Conservation (phyloP, 2,797 vertebrate genomes). For the Choloepus didactylus region DNA sequence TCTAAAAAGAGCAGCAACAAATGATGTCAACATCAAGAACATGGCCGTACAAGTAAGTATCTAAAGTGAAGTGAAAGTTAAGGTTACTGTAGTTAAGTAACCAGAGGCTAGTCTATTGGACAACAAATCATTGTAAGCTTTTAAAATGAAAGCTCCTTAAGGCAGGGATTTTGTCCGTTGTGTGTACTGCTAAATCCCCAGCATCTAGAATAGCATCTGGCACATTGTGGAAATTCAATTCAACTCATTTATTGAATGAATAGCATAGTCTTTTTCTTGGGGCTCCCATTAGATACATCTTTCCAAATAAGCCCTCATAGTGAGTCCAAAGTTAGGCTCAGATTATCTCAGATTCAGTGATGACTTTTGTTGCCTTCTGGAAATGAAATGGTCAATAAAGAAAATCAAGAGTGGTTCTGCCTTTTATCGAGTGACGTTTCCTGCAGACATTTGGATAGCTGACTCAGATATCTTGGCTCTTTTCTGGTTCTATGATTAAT, state of each 20-base stretch:
- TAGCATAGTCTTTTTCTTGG: background rate
- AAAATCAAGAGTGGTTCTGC: background rate
- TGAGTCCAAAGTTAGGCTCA: background rate
- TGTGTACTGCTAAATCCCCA: background rate
- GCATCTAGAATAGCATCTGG: background rate
- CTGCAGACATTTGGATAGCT: background rate
- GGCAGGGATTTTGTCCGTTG: background rate
- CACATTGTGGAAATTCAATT: background rate
- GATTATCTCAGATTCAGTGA: background rate
- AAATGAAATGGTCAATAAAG: background rate
- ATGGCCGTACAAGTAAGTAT: background rate
- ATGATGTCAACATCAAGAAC: background rate
- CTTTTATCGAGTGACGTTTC: background rate
- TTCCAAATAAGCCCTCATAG: background rate
- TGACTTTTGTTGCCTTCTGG: slow-evolving; percentile 15
- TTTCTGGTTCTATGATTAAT: background rate
- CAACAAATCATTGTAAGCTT: background rate
- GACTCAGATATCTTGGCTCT: background rate
- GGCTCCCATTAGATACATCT: background rate
- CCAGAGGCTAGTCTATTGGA: background rate
- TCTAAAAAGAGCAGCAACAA: background rate
- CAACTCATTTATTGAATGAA: background rate
- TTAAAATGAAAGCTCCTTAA: background rate
- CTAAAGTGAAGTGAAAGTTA: background rate
- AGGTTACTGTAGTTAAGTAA: background rate